These are phyloP conservation scores for Brachionus rubens DNA, from an alignment of 1,140 invertebrate species.

Conservation along the genomic window DNA sequence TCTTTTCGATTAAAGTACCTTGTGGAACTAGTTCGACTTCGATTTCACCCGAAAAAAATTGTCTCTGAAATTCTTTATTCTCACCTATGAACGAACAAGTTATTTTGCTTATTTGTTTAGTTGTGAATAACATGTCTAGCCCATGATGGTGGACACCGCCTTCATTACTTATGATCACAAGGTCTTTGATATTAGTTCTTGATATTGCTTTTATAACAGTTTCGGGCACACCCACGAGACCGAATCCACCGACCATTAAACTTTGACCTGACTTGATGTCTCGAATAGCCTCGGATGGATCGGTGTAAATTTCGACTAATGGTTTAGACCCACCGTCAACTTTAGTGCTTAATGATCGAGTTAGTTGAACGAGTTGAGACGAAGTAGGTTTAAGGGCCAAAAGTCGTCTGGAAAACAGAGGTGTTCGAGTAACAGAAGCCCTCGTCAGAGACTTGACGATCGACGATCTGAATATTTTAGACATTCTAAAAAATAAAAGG, in stretches of 20 bases:
- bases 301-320: conserved; percentile 1
- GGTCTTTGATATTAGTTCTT: conserved; percentile 69
- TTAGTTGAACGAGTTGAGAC: too few relatives aligned
- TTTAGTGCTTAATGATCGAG: too few relatives aligned
- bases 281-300: conserved; percentile 71
- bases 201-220: conserved; percentile 85
- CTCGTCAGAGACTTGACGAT: too few relatives aligned
- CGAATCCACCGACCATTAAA: conserved; percentile 90
- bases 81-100: conserved; percentile 87
- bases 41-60: conserved; percentile 83
- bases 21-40: conserved; percentile 92
- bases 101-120: conserved; percentile 65
- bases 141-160: conserved; percentile 93
- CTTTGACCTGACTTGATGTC: conserved; percentile 83
- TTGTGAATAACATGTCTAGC: conserved; percentile 78
- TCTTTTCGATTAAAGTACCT: conserved; percentile 86
- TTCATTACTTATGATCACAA: conserved; percentile 95
- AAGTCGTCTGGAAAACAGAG: too few relatives aligned
- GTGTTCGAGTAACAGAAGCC: too few relatives aligned
- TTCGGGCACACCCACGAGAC: conserved; percentile 96
- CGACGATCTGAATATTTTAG: too few relatives aligned
- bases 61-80: conserved; percentile 91
- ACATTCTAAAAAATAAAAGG: too few relatives aligned
- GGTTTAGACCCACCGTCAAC: too few relatives aligned
- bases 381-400: too few relatives aligned